phyloP scores from a whole-genome alignment of 2,113 vertebrate species.

The Eptatretus burgeri region DNA sequence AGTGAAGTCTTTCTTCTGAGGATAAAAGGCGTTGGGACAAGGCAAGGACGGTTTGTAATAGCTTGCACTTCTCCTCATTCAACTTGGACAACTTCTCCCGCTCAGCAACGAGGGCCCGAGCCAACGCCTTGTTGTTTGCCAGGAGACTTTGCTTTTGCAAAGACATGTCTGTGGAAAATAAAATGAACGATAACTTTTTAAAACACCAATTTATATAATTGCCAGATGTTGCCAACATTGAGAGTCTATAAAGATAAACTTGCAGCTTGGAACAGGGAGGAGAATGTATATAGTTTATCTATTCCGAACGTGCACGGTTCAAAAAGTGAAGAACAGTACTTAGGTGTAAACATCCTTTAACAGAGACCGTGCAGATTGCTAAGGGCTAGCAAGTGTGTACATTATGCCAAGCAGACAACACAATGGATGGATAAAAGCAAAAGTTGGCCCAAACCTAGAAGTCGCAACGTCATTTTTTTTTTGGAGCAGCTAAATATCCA shows the following conservation, averaged over 20 bases:
- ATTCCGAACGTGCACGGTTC: background rate
- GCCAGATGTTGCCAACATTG: background rate
- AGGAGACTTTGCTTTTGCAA: background rate
- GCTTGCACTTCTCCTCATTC: background rate
- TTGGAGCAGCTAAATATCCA: too few relatives aligned
- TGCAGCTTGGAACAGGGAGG: background rate
- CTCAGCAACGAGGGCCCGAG: background rate
- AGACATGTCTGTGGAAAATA: background rate
- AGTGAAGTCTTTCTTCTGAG: background rate
- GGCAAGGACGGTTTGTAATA: background rate
- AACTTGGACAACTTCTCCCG: background rate
- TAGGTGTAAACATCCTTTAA: background rate
- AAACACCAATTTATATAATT: background rate
- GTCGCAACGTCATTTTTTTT: too few relatives aligned
- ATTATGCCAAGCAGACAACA: too few relatives aligned
- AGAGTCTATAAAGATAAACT: too few relatives aligned
- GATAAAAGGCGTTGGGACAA: background rate
- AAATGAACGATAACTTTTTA: background rate
- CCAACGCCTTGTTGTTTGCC: slow-evolving; percentile 4
- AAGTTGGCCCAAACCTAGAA: too few relatives aligned
- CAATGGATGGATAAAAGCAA: too few relatives aligned
- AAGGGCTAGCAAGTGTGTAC: too few relatives aligned
- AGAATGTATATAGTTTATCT: background rate
- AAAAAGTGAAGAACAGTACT: background rate
- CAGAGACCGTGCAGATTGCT: background rate